These are phyloP conservation scores for Hirtodrosophila duncani DNA, from an alignment of 2,888 invertebrate genomes.

Conservation along the genomic window DNA sequence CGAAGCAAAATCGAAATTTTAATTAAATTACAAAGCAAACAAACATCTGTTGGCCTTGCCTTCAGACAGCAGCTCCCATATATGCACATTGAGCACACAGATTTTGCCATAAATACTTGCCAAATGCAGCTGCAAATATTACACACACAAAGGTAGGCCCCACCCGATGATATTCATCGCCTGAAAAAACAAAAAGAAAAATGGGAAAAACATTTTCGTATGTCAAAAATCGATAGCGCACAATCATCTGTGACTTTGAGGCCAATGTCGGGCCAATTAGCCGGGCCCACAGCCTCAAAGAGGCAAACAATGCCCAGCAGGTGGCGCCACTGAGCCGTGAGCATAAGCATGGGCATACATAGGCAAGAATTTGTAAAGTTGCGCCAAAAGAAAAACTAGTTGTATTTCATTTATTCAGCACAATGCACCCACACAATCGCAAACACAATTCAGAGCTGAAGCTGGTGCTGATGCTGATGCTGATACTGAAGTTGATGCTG, in stretches of 20 bases:
- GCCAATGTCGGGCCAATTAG: conserved; percentile 25
- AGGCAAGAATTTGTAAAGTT: neutral
- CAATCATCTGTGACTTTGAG: no score
- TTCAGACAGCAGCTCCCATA: neutral
- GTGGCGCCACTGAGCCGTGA: neutral
- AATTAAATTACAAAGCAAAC: conserved; percentile 32
- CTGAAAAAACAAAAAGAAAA: conserved; percentile 4
- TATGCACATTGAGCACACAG: neutral
- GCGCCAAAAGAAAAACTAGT: conserved; percentile 16
- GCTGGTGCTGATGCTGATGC: no score
- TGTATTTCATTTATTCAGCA: conserved; percentile 19
- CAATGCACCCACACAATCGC: conserved; percentile 15
- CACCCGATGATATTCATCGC: no score
- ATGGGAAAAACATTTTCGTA: conserved; percentile 11
- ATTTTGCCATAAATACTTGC: conserved; percentile 47
- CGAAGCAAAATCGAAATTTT: conserved; percentile 17
- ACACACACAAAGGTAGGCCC: conserved; percentile 2
- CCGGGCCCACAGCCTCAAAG: neutral
- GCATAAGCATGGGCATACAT: neutral
- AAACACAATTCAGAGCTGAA: conserved; percentile 19
- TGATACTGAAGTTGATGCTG: neutral
- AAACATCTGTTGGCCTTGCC: no score
- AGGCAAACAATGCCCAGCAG: conserved; percentile 13
- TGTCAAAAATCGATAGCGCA: conserved; percentile 10
- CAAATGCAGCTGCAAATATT: conserved; percentile 33